Conservation (phyloP, 2,113 vertebrate genomes). For the Clarias gariepinus region DNA sequence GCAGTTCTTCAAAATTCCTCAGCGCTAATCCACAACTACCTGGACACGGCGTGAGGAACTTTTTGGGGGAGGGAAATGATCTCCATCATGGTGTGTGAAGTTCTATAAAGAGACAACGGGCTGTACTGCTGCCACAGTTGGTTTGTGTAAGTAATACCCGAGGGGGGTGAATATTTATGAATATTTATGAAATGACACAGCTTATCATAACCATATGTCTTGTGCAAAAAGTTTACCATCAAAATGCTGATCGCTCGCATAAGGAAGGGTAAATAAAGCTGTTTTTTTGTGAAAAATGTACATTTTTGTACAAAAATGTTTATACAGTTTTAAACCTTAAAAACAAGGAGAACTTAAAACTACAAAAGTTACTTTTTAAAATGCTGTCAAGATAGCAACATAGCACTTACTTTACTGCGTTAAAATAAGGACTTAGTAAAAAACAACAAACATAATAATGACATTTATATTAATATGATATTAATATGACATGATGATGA, state of each 20-base stretch:
- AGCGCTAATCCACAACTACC: background rate
- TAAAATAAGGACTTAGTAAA: too few species aligned
- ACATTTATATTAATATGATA: too few species aligned
- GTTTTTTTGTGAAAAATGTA: background rate
- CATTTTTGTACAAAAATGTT: too few species aligned
- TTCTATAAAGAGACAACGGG: background rate
- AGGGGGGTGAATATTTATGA: slow-evolving; percentile 4
- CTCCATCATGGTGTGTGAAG: too few species aligned
- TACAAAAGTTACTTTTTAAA: too few species aligned
- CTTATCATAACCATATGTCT: background rate
- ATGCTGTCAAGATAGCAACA: too few species aligned
- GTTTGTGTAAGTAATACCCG: too few species aligned
- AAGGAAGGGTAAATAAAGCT: background rate
- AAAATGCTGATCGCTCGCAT: background rate
- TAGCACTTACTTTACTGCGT: too few species aligned
- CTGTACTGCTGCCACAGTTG: background rate
- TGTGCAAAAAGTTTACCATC: background rate
- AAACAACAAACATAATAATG: too few species aligned
- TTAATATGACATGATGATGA: too few species aligned
- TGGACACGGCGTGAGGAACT: background rate
- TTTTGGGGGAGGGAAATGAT: background rate
- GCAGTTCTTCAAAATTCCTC: background rate
- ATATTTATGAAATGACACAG: background rate
- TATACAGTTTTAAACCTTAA: too few species aligned
- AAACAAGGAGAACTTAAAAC: too few species aligned